Percentiles rank a stretch among this genome's conserved stretches.
Conservation (phyloP, 2,113 vertebrate genomes). For the Elephantulus edwardii region DNA sequence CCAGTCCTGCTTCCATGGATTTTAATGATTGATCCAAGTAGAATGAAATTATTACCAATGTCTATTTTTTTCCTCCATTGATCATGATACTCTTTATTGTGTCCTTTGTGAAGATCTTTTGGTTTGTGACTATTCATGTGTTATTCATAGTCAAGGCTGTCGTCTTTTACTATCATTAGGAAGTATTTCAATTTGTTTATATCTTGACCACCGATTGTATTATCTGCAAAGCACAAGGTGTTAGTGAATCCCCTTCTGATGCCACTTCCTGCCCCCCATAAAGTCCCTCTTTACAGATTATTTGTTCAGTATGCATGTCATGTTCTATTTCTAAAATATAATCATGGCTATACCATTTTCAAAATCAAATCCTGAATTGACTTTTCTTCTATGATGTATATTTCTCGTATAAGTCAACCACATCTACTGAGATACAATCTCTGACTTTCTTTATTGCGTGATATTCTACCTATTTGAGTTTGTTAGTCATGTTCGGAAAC, state of each 20-base stretch:
- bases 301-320: neutral
- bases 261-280: neutral
- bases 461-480: neutral
- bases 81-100: neutral
- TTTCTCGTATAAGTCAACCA: neutral
- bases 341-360: neutral
- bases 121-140: neutral
- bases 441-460: neutral
- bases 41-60: no score
- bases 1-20: neutral
- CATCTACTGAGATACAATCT: neutral
- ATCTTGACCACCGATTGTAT: neutral
- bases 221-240: neutral
- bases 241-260: neutral
- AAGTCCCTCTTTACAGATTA: neutral
- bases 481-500: neutral
- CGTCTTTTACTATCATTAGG: neutral
- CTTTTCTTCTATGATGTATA: neutral
- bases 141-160: neutral
- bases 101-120: neutral
- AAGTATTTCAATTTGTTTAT: neutral
- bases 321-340: no score
- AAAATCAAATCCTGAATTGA: neutral
- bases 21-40: neutral
- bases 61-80: no score